Evolutionary conservation across 2,113 vertebrate species (phyloP).

Genomic region (Atrichornis clamosus): DNA sequence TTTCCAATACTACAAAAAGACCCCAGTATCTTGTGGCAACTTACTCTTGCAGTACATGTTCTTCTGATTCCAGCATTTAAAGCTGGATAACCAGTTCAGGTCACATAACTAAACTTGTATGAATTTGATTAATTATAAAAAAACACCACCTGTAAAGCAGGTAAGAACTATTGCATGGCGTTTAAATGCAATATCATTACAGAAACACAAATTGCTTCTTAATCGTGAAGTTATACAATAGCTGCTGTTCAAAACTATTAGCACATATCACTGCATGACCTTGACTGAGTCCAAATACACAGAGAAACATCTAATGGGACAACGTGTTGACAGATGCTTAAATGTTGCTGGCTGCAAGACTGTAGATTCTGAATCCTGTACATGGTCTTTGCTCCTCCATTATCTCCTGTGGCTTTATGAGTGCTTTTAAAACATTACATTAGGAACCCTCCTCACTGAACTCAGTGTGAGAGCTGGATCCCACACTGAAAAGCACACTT

Average conservation of each 20-base stretch:
- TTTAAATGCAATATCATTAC: neutral
- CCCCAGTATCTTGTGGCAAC: neutral
- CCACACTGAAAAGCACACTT: neutral
- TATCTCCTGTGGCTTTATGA: neutral
- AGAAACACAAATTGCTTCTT: neutral
- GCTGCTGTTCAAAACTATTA: neutral
- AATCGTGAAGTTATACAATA: neutral
- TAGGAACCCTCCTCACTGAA: neutral
- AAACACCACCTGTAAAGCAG: neutral
- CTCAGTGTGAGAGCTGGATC: neutral
- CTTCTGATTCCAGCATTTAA: neutral
- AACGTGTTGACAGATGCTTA: neutral
- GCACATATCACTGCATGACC: neutral
- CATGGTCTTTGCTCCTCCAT: neutral
- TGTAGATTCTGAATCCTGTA: neutral
- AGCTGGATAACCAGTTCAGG: neutral
- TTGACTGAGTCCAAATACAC: neutral
- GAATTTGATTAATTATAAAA: neutral
- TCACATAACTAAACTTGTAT: neutral
- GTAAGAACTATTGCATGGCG: neutral
- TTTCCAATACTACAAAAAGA: neutral
- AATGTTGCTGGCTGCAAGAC: neutral
- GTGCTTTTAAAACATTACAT: neutral
- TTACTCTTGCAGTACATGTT: neutral
- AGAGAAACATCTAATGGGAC: neutral